Conservation (phyloP, 2,797 vertebrate genomes). For the Arnoldichthys spilopterus region DNA sequence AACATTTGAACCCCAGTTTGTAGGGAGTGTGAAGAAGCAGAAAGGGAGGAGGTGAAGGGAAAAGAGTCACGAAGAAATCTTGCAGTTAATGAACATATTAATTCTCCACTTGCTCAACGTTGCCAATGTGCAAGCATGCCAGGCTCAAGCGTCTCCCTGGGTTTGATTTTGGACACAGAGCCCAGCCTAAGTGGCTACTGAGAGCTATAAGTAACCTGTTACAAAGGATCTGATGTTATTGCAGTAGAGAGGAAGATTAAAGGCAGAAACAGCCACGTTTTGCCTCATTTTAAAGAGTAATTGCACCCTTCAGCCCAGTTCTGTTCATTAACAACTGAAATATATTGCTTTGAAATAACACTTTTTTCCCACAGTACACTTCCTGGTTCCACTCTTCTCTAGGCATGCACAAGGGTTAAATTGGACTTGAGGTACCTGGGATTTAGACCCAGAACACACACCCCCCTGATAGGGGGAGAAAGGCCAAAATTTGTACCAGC, state of each 20-base stretch:
- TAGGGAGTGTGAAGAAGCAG: not conserved
- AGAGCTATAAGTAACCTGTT: not conserved
- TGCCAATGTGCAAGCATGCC: not conserved
- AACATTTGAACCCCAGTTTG: slow-evolving; percentile 28
- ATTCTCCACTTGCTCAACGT: slow-evolving; percentile 3
- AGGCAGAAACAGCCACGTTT: not conserved
- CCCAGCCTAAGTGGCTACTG: not conserved
- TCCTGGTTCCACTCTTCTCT: too few relatives aligned
- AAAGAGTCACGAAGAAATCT: not conserved
- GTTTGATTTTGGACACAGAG: not conserved
- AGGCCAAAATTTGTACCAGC: too few relatives aligned
- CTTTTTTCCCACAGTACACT: too few relatives aligned
- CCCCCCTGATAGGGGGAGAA: too few relatives aligned
- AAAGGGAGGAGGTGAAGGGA: not conserved
- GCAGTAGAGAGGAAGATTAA: not conserved
- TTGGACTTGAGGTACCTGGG: too few relatives aligned
- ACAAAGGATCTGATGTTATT: not conserved
- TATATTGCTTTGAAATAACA: not conserved
- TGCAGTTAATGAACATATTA: not conserved
- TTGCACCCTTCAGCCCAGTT: not conserved
- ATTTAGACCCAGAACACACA: too few relatives aligned
- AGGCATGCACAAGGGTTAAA: too few relatives aligned
- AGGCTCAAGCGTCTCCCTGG: not conserved
- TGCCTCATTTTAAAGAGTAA: not conserved
- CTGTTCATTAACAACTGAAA: too few relatives aligned